Base-by-base conservation (phyloP, 2,888 invertebrate species). In the Lithodes maja region DNA sequence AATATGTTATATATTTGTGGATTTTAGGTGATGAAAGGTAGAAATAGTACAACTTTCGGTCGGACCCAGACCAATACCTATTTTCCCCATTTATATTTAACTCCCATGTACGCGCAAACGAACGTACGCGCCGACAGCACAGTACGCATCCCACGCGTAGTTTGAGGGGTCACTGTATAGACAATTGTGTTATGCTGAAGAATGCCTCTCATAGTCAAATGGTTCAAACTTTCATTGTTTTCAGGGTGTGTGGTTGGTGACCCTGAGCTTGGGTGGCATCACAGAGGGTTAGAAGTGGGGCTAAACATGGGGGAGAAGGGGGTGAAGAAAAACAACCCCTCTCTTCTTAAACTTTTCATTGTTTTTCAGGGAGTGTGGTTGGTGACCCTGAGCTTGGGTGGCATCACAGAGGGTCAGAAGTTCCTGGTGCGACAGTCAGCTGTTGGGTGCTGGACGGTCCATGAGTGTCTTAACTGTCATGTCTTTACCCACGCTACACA, bases 381-480 rank as follows among this genome's bases (percentile, higher is more conserved):
- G 54, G 88, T 78, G 17, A 89, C 80, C 74, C 71, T 89, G 33
- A 85, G 81, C 81, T 75, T 89, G 52, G 88, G 88, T 61, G 88
- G 88, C n/a, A 75, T 89, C 54, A 77, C 88, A 61, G 81, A 89
- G 75, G 88, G 85, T 53, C 88, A 89, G 75, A 89, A 85, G 68
- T 81, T 85, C 52, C 61, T 89, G 54, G 75, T 89, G 17, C 80
- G 85, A 2, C 69, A 68, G 50, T 81, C 17, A 49, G 54, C 15
- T n/a, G 77, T 89, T 49, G 84, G 85, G 52, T 75, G 80, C 15
- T 89, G 88, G 88, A 85, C 81, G 0, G 54, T 89, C 5, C 52
- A 81, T 12, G 88, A 89, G 88, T 89, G 88, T 71, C 84, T 85
- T 52, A 89, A 89, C 54, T 89, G 88, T 53, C 88, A 85, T 53